These are phyloP conservation scores for Lapara coniferarum DNA, from an alignment of 2,888 invertebrate species.

Conservation along the genomic window DNA sequence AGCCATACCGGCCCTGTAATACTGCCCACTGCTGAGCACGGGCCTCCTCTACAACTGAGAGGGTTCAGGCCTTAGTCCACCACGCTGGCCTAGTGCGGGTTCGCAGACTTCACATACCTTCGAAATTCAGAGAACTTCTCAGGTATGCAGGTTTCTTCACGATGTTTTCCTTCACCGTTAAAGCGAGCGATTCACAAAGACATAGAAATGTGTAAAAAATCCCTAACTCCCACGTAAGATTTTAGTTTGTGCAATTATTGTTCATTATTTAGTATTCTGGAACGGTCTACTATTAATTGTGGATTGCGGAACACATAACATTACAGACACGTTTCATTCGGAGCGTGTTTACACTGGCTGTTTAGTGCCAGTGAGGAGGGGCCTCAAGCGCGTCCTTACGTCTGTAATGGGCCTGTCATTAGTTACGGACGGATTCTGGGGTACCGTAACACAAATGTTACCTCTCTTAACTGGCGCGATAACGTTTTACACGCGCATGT, in stretches of 20 bases:
- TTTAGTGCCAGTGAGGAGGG: neutral
- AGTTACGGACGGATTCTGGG: conserved; percentile 33
- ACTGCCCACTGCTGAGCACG: too few species aligned
- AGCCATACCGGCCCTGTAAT: too few species aligned
- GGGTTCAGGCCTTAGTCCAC: too few species aligned
- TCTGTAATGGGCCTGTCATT: conserved; percentile 36
- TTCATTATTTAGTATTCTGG: neutral
- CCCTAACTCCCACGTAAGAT: too few species aligned
- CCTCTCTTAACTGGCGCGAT: conserved; percentile 28
- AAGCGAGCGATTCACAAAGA: too few species aligned
- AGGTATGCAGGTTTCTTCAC: too few species aligned
- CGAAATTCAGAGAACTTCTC: too few species aligned
- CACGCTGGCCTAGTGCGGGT: too few species aligned
- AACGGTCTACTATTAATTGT: neutral
- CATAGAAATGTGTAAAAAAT: too few species aligned
- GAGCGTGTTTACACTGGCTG: neutral
- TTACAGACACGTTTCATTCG: neutral
- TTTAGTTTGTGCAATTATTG: neutral
- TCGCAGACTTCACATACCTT: too few species aligned
- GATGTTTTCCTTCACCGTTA: too few species aligned
- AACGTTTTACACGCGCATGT: conserved; percentile 30
- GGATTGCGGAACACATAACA: neutral
- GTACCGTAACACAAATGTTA: conserved; percentile 30
- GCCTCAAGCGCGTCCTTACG: conserved; percentile 33
- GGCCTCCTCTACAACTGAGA: too few species aligned